Conservation (phyloP, 1,140 invertebrate species). For the Tyrophagus putrescentiae region DNA sequence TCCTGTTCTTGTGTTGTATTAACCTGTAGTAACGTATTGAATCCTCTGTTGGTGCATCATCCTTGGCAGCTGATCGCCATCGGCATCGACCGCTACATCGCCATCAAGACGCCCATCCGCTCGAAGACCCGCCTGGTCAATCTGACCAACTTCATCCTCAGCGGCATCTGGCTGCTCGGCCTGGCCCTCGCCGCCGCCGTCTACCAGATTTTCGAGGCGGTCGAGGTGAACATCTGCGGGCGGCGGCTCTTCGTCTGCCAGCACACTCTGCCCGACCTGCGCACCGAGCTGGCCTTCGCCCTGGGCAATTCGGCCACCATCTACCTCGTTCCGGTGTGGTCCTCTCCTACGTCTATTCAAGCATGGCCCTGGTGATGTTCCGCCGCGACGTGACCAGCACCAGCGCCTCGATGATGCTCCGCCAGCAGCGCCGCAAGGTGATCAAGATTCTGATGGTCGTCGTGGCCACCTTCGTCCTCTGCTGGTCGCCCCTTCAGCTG, state of each 20-base stretch:
- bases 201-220: background rate
- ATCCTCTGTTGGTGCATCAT: too few relatives aligned
- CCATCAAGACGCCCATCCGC: background rate
- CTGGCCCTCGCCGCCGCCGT: background rate
- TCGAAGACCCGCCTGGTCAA: background rate
- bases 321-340: conserved; percentile 38
- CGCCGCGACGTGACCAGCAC: conserved; percentile 37
- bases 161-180: background rate
- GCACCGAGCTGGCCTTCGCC: conserved; percentile 28
- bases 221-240: background rate
- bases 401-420: conserved; percentile 34
- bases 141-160: background rate
- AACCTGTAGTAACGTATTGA: too few relatives aligned
- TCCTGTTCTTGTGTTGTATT: too few relatives aligned
- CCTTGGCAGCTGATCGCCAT: conserved; percentile 37
- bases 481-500: conserved; percentile 41
- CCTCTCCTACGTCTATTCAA: conserved; percentile 37
- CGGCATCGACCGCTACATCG: conserved; percentile 32
- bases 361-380: conserved; percentile 35
- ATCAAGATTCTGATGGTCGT: conserved; percentile 43
- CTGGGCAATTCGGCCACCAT: conserved; percentile 37
- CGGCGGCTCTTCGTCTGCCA: background rate
- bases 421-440: conserved; percentile 38
- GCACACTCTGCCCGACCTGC: background rate
- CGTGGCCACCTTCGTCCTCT: conserved; percentile 39